A percentile compares a stretch with the other conserved stretches of the same genome.
phyloP scores from a whole-genome alignment of 2,888 invertebrate species.

The Venusia cambrica region DNA sequence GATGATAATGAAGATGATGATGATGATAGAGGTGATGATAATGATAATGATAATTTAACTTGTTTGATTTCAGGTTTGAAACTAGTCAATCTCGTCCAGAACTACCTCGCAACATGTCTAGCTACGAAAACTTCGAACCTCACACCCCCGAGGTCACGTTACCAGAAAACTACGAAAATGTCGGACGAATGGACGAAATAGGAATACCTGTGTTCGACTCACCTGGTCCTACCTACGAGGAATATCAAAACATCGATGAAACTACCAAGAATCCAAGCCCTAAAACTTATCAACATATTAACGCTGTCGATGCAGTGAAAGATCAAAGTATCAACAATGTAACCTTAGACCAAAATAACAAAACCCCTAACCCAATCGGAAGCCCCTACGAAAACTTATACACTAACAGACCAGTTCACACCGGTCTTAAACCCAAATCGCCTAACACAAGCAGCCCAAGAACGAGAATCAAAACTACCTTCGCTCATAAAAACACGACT shows the following conservation, averaged over 20 bases:
- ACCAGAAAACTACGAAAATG: slow-evolving; percentile 54
- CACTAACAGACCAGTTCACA: slow-evolving; percentile 55
- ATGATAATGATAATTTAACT: not conserved
- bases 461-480: slow-evolving; percentile 82
- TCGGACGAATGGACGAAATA: slow-evolving; percentile 71
- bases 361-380: slow-evolving; percentile 5
- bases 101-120: slow-evolving; percentile 64
- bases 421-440: slow-evolving; percentile 64
- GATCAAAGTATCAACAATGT: slow-evolving; percentile 42
- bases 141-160: slow-evolving; percentile 60
- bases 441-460: slow-evolving; percentile 80
- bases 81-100: slow-evolving; percentile 67
- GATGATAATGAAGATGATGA: too few species aligned
- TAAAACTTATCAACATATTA: not conserved
- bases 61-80: slow-evolving; percentile 60
- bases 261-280: not conserved
- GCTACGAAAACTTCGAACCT: slow-evolving; percentile 80
- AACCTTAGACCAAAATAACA: slow-evolving; percentile 31
- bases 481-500: slow-evolving; percentile 73
- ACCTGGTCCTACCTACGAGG: slow-evolving; percentile 45
- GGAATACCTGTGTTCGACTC: slow-evolving; percentile 70
- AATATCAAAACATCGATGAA: not conserved
- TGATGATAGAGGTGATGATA: too few species aligned
- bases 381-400: slow-evolving; percentile 84
- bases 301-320: slow-evolving; percentile 31